These are phyloP conservation scores for Allophyes oxyacanthae DNA, from an alignment of 2,888 invertebrate species.

Conservation along the genomic window DNA sequence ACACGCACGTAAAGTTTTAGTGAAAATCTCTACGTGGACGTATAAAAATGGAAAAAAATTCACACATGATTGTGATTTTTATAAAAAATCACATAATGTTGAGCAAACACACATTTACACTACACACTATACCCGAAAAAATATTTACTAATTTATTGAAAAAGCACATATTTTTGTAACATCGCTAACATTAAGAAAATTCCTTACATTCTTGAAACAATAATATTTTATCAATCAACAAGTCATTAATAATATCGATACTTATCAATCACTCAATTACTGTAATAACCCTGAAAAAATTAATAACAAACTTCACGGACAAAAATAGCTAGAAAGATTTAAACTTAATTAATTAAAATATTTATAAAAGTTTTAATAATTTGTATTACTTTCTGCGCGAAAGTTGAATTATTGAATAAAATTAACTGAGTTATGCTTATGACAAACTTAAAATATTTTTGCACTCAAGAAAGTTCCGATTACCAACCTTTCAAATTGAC, in stretches of 20 bases:
- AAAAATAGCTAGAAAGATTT: not conserved
- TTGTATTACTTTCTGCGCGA: too few species aligned
- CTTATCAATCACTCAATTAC: not conserved
- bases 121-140: constrained; percentile 63
- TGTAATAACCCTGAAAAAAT: constrained; percentile 8
- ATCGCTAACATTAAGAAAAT: not conserved
- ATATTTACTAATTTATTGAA: constrained; percentile 6
- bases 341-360: not conserved
- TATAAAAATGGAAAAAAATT: constrained; percentile 37
- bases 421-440: not conserved
- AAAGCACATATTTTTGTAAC: constrained; percentile 2
- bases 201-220: not conserved
- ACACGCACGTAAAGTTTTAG: constrained; percentile 39
- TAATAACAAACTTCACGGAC: constrained; percentile 15
- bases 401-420: too few species aligned
- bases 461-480: constrained; percentile 1
- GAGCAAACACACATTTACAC: constrained; percentile 63
- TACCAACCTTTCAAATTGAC: constrained; percentile 1
- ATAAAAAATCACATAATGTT: constrained; percentile 9
- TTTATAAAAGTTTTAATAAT: too few species aligned
- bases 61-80: constrained; percentile 15
- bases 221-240: not conserved
- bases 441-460: not conserved
- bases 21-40: constrained; percentile 41
- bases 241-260: constrained; percentile 1